These are phyloP conservation scores for Lasioglossum calceatum DNA, from an alignment of 2,888 invertebrate genomes.

Conservation along the genomic window DNA sequence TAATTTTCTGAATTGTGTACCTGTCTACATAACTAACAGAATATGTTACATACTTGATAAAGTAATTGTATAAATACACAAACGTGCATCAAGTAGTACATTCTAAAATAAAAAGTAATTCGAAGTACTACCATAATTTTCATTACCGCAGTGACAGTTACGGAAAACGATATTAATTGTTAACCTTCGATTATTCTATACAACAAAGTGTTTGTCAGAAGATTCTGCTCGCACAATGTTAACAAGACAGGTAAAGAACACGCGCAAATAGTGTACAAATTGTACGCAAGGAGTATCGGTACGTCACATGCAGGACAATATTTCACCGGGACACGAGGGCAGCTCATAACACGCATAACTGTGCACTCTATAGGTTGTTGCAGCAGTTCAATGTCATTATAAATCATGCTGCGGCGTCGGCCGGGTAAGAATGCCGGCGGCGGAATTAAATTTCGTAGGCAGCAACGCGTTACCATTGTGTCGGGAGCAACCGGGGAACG, in stretches of 20 bases:
- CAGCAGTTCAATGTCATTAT: slow-evolving; percentile 69
- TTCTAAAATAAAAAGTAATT: neutral
- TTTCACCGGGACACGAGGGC: slow-evolving; percentile 35
- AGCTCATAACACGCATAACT: slow-evolving; percentile 58
- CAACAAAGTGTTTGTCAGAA: neutral
- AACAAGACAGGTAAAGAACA: neutral
- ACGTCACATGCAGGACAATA: slow-evolving; percentile 31
- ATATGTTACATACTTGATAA: neutral
- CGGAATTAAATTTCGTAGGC: slow-evolving; percentile 68
- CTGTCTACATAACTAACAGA: neutral
- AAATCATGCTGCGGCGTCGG: slow-evolving; percentile 61
- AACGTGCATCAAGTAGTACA: neutral
- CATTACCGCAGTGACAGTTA: neutral
- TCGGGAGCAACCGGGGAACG: slow-evolving; percentile 19
- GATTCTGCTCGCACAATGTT: neutral
- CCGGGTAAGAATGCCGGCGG: slow-evolving; percentile 54
- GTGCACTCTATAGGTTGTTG: slow-evolving; percentile 40
- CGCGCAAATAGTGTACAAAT: neutral
- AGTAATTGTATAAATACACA: neutral
- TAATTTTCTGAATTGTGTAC: neutral
- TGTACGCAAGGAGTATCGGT: neutral
- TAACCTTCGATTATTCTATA: neutral
- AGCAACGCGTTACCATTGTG: slow-evolving; percentile 46
- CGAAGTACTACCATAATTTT: neutral
- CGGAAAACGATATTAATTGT: neutral